Evolutionary conservation across 2,113 vertebrate species (phyloP).

Genomic region (Marmota flaviventris): DNA sequence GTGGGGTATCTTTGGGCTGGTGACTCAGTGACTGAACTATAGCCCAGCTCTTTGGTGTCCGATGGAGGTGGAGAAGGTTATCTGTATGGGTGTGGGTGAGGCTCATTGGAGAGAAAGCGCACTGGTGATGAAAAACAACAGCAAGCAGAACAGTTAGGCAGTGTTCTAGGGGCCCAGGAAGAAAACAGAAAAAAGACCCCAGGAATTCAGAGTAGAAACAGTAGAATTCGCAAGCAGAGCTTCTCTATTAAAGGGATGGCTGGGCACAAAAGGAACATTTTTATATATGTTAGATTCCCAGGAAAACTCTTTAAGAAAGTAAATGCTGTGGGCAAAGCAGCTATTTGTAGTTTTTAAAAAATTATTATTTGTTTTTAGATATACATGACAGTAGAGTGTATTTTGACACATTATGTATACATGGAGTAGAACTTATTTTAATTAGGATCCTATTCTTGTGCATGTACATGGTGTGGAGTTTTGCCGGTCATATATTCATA

Average conservation of each 20-base stretch:
- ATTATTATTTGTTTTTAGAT: too few relatives aligned
- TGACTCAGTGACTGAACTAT: not conserved
- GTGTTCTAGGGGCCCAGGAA: not conserved
- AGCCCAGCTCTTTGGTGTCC: too few relatives aligned
- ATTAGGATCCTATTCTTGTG: too few relatives aligned
- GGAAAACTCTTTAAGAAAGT: not conserved
- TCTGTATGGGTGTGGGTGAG: not conserved
- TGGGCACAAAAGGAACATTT: not conserved
- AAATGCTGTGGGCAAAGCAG: not conserved
- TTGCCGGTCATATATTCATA: too few relatives aligned
- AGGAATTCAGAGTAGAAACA: not conserved
- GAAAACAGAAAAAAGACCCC: not conserved
- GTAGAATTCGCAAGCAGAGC: not conserved
- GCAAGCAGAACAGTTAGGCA: not conserved
- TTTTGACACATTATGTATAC: too few relatives aligned
- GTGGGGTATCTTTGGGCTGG: too few relatives aligned
- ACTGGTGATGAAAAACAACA: not conserved
- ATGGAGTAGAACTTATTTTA: too few relatives aligned
- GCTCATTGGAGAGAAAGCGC: not conserved
- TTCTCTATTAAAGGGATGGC: not conserved
- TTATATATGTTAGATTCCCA: not conserved
- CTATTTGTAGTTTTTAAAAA: not conserved
- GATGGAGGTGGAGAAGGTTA: fast-evolving
- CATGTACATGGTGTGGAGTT: too few relatives aligned
- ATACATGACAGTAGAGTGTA: too few relatives aligned